Evolutionary conservation across 2,113 vertebrate species (phyloP).

Genomic region (Pholis gunnellus): DNA sequence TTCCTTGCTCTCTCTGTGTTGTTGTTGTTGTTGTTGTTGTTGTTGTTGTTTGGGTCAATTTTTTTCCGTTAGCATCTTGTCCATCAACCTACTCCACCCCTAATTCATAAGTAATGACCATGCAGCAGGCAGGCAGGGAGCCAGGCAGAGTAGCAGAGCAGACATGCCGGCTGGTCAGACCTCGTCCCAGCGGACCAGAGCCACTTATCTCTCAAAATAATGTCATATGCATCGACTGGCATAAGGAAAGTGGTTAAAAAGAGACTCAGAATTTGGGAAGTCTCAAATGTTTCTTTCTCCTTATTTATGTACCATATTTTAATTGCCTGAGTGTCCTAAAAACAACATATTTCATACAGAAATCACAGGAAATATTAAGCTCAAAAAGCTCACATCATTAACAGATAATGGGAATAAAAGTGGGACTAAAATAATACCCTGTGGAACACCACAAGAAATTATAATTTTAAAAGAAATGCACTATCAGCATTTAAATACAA

Average conservation of each 20-base stretch:
- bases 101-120: conserved; percentile 80
- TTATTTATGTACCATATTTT: not conserved
- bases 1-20: not conserved
- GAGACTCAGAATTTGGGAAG: conserved; percentile 20
- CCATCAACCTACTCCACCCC: conserved; percentile 62
- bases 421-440: conserved; percentile 22
- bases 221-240: conserved; percentile 68
- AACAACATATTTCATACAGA: not conserved
- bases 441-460: conserved; percentile 16
- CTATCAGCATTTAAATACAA: not conserved
- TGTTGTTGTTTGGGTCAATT: conserved; percentile 17
- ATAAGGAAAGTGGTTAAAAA: conserved; percentile 43
- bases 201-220: conserved; percentile 67
- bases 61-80: conserved; percentile 41
- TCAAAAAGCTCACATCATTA: not conserved
- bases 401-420: conserved; percentile 2
- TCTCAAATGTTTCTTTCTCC: not conserved
- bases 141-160: conserved; percentile 63
- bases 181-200: conserved; percentile 65
- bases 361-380: not conserved
- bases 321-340: not conserved
- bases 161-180: conserved; percentile 70
- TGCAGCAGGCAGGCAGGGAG: conserved; percentile 62
- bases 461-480: not conserved
- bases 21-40: conserved; percentile 12